These are phyloP conservation scores for Leistus spinibarbis DNA, from an alignment of 2,888 invertebrate species.

Conservation along the genomic window DNA sequence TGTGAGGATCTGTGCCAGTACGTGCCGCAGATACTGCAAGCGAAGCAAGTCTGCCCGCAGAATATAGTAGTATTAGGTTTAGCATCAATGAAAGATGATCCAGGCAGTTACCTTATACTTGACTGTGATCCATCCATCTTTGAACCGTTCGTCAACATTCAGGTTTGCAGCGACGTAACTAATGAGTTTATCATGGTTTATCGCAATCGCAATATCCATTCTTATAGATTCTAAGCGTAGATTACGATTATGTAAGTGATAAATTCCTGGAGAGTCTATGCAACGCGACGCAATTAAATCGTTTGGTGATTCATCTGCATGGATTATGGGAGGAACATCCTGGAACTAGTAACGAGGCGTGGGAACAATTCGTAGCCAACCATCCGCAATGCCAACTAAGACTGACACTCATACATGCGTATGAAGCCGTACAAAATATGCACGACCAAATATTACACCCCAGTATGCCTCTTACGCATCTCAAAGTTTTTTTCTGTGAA, in stretches of 20 bases:
- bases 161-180: slow-evolving; percentile 52
- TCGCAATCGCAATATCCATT: not conserved
- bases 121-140: slow-evolving; percentile 64
- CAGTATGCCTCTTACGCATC: slow-evolving; percentile 74
- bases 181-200: not conserved
- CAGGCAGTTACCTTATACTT: slow-evolving; percentile 66
- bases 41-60: slow-evolving; percentile 56
- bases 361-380: slow-evolving; percentile 63
- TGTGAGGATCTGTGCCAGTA: slow-evolving; percentile 53
- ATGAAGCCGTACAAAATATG: slow-evolving; percentile 67
- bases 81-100: slow-evolving; percentile 76
- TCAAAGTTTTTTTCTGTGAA: slow-evolving; percentile 77
- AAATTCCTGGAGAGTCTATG: slow-evolving; percentile 55
- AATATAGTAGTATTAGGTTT: slow-evolving; percentile 68
- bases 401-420: slow-evolving; percentile 70
- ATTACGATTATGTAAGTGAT: slow-evolving; percentile 63
- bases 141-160: slow-evolving; percentile 64
- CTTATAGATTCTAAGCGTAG: slow-evolving; percentile 60
- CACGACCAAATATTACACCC: slow-evolving; percentile 68
- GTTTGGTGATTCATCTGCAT: slow-evolving; percentile 73
- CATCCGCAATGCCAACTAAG: slow-evolving; percentile 66
- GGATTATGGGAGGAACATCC: slow-evolving; percentile 68
- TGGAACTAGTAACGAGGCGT: slow-evolving; percentile 67
- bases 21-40: slow-evolving; percentile 49
- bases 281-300: slow-evolving; percentile 58